Evolutionary conservation across 2,797 vertebrate species (phyloP).

Genomic region (Dermochelys coriacea): DNA sequence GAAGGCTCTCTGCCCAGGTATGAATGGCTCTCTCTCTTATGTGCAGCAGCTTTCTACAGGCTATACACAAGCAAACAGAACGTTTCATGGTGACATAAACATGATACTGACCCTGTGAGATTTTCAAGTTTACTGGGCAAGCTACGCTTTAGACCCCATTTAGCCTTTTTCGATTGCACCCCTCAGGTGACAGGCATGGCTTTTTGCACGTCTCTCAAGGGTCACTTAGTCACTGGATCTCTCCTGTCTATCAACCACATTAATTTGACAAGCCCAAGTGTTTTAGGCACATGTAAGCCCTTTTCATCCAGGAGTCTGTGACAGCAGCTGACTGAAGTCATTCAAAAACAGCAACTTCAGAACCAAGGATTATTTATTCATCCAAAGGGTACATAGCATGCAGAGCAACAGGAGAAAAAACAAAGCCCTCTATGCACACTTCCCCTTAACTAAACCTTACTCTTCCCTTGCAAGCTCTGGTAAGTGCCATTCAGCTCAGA

Average conservation of each 20-base stretch:
- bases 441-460: not conserved
- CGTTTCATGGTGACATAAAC: not conserved
- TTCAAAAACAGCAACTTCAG: not conserved
- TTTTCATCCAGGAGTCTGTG: not conserved
- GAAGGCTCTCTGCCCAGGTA: not conserved
- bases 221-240: rapidly evolving
- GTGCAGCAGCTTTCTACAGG: not conserved
- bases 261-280: not conserved
- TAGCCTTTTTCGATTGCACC: not conserved
- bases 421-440: not conserved
- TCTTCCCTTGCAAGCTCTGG: not conserved
- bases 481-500: not conserved
- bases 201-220: not conserved
- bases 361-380: rapidly evolving
- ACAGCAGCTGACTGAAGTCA: not conserved
- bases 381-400: rapidly evolving
- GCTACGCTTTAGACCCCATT: not conserved
- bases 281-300: not conserved
- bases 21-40: no score
- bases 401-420: not conserved
- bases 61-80: not conserved
- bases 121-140: not conserved
- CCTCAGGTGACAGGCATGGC: not conserved
- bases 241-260: not conserved
- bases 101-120: not conserved